These are phyloP conservation scores for Meliscaeva auricollis DNA, from an alignment of 2,888 invertebrate genomes.

Conservation along the genomic window DNA sequence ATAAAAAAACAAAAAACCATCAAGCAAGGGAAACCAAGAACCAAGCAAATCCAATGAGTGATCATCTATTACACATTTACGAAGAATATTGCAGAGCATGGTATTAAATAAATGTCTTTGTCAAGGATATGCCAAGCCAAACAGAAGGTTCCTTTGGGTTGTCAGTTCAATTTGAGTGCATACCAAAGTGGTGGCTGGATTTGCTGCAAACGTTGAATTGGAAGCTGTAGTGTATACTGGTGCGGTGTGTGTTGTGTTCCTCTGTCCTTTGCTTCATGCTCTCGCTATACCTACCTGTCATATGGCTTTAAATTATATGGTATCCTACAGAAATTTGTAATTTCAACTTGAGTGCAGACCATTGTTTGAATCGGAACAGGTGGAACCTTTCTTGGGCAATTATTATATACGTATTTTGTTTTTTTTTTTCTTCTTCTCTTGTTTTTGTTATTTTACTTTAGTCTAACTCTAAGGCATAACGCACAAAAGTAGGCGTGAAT, in stretches of 20 bases:
- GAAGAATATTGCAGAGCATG: constrained; percentile 54
- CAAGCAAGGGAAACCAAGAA: constrained; percentile 27
- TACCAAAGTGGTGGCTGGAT: constrained; percentile 38
- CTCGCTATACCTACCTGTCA: constrained; percentile 39
- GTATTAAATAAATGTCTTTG: constrained; percentile 70
- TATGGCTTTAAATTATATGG: constrained; percentile 62
- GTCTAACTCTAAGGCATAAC: constrained; percentile 33
- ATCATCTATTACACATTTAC: constrained; percentile 69
- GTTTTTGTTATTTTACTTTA: constrained; percentile 1
- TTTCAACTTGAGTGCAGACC: constrained; percentile 39
- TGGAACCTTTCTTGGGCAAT: constrained; percentile 56
- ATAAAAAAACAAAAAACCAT: constrained; percentile 11
- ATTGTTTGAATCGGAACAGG: constrained; percentile 58
- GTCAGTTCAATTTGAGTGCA: constrained; percentile 18
- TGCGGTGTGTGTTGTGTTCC: constrained; percentile 11
- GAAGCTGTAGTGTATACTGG: neutral
- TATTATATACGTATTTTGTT: constrained; percentile 23
- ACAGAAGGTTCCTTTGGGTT: constrained; percentile 40
- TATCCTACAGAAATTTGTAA: constrained; percentile 58
- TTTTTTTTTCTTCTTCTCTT: neutral
- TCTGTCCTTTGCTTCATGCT: constrained; percentile 2
- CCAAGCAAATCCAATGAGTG: constrained; percentile 67
- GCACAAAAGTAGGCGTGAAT: constrained; percentile 36
- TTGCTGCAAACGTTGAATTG: constrained; percentile 7
- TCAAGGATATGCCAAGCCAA: constrained; percentile 60